Percentiles rank a stretch among this genome's conserved stretches.
Evolutionary conservation across 2,888 invertebrate species (phyloP).

Genomic region (Troides oblongomaculatus): DNA sequence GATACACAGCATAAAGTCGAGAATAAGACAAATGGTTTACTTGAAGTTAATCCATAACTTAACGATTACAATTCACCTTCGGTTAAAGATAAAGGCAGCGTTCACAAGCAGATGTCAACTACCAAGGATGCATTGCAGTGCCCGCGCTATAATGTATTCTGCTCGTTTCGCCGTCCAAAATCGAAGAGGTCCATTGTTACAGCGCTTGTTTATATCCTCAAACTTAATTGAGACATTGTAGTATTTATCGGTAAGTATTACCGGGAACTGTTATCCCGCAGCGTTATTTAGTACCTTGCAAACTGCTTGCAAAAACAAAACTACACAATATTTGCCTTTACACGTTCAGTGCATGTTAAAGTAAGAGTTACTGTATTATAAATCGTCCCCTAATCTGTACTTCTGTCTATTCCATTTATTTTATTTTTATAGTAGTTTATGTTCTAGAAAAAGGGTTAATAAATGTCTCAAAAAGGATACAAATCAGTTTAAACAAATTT

Average conservation of each 20-base stretch:
- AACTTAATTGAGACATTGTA: constrained; percentile 7
- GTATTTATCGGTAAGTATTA: constrained; percentile 3
- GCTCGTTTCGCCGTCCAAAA: background rate
- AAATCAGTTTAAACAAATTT: no score
- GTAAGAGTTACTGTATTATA: no score
- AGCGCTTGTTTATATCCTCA: background rate
- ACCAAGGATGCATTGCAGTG: background rate
- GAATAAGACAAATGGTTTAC: background rate
- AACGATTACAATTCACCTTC: background rate
- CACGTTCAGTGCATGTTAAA: no score
- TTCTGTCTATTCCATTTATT: no score
- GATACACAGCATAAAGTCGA: background rate
- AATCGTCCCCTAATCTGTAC: no score
- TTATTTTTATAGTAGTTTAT: no score
- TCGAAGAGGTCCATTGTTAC: background rate
- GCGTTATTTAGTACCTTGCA: background rate
- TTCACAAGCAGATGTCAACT: background rate
- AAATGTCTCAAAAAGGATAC: no score
- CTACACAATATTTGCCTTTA: no score
- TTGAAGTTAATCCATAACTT: background rate
- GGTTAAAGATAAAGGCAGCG: background rate
- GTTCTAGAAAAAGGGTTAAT: no score
- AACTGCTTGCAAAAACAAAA: no score
- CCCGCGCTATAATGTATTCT: background rate
- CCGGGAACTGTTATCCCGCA: background rate